Percentiles rank a stretch among this genome's conserved stretches.
Evolutionary conservation across 53 echinoderm and acorn worm genomes (phyloP).

Genomic region (Antedon mediterranea): DNA sequence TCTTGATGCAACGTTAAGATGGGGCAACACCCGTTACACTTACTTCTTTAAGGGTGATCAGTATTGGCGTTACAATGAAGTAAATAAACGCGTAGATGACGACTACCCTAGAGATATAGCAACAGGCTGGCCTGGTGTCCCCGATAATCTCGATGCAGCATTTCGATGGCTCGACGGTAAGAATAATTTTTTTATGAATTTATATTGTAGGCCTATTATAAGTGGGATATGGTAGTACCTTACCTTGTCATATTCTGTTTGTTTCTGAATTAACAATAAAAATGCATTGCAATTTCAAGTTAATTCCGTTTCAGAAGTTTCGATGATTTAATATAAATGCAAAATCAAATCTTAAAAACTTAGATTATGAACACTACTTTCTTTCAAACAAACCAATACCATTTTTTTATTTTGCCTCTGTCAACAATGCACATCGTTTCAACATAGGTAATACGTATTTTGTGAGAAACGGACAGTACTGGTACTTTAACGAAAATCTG

Average conservation of each 20-base stretch:
- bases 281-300: too few relatives aligned
- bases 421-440: neutral
- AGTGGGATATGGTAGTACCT: too few relatives aligned
- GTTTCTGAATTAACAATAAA: too few relatives aligned
- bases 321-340: too few relatives aligned
- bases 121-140: constrained; percentile 35
- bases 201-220: too few relatives aligned
- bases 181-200: too few relatives aligned
- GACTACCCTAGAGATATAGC: constrained; percentile 46
- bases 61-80: constrained; percentile 39
- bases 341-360: too few relatives aligned
- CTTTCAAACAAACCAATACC: too few relatives aligned
- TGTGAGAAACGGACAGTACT: neutral
- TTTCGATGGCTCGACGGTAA: constrained; percentile 41
- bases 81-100: constrained; percentile 15
- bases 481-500: neutral
- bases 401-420: too few relatives aligned
- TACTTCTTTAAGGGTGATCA: constrained; percentile 33
- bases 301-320: too few relatives aligned
- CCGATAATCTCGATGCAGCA: constrained; percentile 63
- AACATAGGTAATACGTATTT: neutral
- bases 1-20: neutral
- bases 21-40: neutral
- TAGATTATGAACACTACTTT: too few relatives aligned
- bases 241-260: too few relatives aligned